Conservation (phyloP, 2,113 vertebrate species). For the Macroglossus sobrinus region DNA sequence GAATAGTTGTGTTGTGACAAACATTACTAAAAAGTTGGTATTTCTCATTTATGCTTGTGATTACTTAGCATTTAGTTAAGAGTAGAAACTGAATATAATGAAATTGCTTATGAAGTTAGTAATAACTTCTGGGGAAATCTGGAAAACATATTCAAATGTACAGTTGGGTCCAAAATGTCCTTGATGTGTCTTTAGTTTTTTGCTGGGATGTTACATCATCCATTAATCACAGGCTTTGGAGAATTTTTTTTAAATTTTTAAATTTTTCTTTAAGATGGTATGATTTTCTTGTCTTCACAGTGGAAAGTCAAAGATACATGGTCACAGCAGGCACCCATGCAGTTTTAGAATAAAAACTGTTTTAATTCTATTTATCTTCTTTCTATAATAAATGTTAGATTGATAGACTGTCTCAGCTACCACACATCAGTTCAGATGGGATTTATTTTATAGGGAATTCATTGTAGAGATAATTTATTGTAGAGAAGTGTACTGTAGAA, state of each 20-base stretch:
- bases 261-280: neutral
- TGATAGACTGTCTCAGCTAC: slow-evolving; percentile 30
- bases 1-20: neutral
- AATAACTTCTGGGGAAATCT: neutral
- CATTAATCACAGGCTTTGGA: neutral
- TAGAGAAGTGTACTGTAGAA: neutral
- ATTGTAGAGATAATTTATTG: slow-evolving; percentile 16
- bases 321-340: neutral
- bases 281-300: neutral
- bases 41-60: neutral
- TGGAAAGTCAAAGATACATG: neutral
- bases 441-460: slow-evolving; percentile 54
- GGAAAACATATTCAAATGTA: neutral
- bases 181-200: neutral
- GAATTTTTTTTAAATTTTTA: neutral
- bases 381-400: slow-evolving; percentile 41
- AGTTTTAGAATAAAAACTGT: slow-evolving; percentile 3
- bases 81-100: neutral
- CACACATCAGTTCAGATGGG: slow-evolving; percentile 9
- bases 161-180: neutral
- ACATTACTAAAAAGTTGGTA: neutral
- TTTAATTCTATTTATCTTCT: slow-evolving; percentile 7
- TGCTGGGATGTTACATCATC: neutral
- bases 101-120: neutral
- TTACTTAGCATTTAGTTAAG: neutral